Evolutionary conservation across 2,888 invertebrate species (phyloP).

Genomic region (Eristalinus aeneus): DNA sequence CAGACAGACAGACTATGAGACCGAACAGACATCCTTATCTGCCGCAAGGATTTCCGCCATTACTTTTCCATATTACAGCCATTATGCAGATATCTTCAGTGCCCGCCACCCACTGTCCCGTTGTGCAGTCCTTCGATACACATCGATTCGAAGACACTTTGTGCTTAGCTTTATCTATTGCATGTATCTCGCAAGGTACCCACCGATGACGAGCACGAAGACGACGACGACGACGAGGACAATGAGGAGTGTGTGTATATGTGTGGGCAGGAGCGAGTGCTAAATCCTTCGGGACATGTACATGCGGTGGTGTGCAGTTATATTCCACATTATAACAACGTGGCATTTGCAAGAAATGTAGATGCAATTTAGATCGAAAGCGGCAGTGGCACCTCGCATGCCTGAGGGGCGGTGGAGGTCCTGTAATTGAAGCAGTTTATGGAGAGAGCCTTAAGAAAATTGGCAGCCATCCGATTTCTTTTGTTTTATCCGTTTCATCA

Average conservation of each 20-base stretch:
- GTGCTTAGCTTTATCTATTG: slow-evolving; percentile 13
- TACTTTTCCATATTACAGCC: slow-evolving; percentile 59
- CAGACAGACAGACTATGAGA: background rate
- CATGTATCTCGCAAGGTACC: background rate
- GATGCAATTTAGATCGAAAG: background rate
- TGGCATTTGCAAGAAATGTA: background rate
- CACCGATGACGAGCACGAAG: background rate
- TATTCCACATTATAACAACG: background rate
- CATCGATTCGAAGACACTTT: slow-evolving; percentile 43
- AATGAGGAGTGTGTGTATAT: background rate
- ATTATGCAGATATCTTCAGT: slow-evolving; percentile 62
- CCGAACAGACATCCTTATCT: background rate
- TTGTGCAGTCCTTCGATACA: slow-evolving; percentile 24
- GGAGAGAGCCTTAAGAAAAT: background rate
- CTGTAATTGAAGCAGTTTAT: background rate
- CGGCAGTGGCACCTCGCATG: background rate
- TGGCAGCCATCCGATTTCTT: background rate
- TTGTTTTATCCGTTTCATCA: background rate
- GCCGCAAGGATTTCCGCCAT: slow-evolving; percentile 62
- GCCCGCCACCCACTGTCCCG: background rate
- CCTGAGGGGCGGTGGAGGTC: background rate
- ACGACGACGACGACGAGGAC: too few relatives aligned
- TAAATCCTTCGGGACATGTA: background rate
- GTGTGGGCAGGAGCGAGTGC: background rate
- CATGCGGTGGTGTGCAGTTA: background rate